Percentiles rank a stretch among this genome's conserved stretches.
phyloP scores from a whole-genome alignment of 2,113 vertebrate species.

The Hypocryptadius cinnamomeus region DNA sequence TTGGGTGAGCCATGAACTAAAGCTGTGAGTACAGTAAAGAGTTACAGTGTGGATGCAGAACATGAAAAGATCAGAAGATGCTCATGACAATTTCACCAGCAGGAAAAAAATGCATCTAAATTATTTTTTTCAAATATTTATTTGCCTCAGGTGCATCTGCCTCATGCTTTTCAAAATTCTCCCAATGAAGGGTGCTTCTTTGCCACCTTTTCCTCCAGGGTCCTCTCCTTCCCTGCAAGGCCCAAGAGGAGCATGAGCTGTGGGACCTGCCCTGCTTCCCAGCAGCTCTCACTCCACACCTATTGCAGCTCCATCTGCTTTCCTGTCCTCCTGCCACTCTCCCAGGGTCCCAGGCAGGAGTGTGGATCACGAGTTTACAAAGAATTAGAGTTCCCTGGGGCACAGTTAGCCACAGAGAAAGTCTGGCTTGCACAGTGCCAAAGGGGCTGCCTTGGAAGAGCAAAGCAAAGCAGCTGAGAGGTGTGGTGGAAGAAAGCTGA shows the following conservation, averaged over 20 bases:
- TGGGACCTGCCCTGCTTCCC: background rate
- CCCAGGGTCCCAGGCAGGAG: background rate
- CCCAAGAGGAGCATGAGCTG: background rate
- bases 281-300: background rate
- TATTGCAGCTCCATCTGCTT: background rate
- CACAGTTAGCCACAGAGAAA: background rate
- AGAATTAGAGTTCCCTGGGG: background rate
- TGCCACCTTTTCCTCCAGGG: background rate
- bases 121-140: background rate
- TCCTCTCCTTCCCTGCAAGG: background rate
- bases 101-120: background rate
- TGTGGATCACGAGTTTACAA: background rate
- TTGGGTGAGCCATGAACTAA: background rate
- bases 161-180: background rate
- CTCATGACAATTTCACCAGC: background rate
- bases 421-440: background rate
- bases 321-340: background rate
- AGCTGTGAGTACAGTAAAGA: background rate
- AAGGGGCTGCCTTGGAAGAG: background rate
- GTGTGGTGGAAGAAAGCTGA: rapidly evolving
- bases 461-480: background rate
- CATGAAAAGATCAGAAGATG: background rate
- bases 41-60: background rate
- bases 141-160: background rate
- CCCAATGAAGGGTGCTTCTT: background rate